Conservation (phyloP, 30 jellyfish, hydroid and myxozoan genomes). For the Chrysaora quinquecirrha region DNA sequence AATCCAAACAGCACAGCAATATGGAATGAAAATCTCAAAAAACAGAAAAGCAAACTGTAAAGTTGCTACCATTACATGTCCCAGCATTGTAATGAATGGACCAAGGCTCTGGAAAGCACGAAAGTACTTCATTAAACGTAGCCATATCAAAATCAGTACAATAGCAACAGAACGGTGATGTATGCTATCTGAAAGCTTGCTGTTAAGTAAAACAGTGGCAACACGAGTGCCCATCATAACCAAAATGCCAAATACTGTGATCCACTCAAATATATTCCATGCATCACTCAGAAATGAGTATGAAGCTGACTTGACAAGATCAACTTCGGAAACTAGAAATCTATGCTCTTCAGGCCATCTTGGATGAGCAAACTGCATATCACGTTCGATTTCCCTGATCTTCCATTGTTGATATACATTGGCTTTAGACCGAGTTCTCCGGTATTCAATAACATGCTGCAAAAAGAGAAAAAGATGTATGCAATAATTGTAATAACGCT, state of each 20-base stretch:
- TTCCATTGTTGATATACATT: constrained; percentile 84
- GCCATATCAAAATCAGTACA: constrained; percentile 84
- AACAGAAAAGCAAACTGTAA: constrained; percentile 90
- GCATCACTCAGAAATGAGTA: constrained; percentile 76
- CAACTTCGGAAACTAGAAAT: constrained; percentile 75
- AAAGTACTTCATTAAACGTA: constrained; percentile 86
- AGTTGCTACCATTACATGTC: constrained; percentile 92
- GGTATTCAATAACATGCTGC: constrained; percentile 84
- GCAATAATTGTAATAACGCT: not conserved
- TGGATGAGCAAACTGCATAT: constrained; percentile 92
- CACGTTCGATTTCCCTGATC: constrained; percentile 86
- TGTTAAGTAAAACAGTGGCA: constrained; percentile 32
- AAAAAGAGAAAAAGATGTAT: not conserved
- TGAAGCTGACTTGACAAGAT: constrained; percentile 69
- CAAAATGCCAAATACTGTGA: constrained; percentile 68
- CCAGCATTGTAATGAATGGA: constrained; percentile 90
- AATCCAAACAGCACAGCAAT: constrained; percentile 95
- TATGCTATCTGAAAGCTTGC: constrained; percentile 30
- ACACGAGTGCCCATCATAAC: constrained; percentile 67
- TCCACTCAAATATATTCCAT: constrained; percentile 94
- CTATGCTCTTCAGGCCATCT: constrained; percentile 96
- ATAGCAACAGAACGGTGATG: constrained; percentile 79
- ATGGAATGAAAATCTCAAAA: constrained; percentile 94
- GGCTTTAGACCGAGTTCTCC: constrained; percentile 44
- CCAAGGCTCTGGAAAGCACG: constrained; percentile 93